phyloP scores from a whole-genome alignment of 2,113 vertebrate genomes.

The Coreoperca whiteheadi region DNA sequence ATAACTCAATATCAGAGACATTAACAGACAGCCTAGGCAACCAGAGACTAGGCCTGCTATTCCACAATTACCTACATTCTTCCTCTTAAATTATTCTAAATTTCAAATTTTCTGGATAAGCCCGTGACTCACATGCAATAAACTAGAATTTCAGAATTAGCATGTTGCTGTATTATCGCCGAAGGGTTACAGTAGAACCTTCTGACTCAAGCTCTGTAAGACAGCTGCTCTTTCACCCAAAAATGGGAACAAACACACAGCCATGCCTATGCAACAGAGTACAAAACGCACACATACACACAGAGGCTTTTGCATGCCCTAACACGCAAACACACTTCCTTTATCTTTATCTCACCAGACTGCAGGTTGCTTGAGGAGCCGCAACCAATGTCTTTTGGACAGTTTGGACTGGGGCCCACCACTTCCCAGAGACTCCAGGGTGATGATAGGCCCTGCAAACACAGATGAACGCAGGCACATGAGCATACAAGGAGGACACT shows the following conservation, averaged over 20 bases:
- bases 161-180: not conserved
- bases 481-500: constrained; percentile 13
- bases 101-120: not conserved
- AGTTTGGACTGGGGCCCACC: constrained; percentile 83
- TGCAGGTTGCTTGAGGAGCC: constrained; percentile 90
- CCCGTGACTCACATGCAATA: not conserved
- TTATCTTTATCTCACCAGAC: constrained; percentile 89
- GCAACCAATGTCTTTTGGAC: constrained; percentile 90
- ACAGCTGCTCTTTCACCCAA: not conserved
- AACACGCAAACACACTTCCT: constrained; percentile 9
- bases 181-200: not conserved
- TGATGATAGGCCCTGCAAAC: constrained; percentile 87
- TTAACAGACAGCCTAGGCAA: not conserved
- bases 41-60: not conserved
- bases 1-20: constrained; percentile 1
- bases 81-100: not conserved
- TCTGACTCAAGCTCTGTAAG: not conserved
- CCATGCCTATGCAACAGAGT: not conserved
- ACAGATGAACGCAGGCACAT: constrained; percentile 29
- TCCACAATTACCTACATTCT: not conserved
- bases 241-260: not conserved
- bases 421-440: constrained; percentile 85
- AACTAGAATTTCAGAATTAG: constrained; percentile 3
- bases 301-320: not conserved
- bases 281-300: constrained; percentile 1